Evolutionary conservation across 2,113 vertebrate species (phyloP).

Genomic region (Ovibos moschatus): DNA sequence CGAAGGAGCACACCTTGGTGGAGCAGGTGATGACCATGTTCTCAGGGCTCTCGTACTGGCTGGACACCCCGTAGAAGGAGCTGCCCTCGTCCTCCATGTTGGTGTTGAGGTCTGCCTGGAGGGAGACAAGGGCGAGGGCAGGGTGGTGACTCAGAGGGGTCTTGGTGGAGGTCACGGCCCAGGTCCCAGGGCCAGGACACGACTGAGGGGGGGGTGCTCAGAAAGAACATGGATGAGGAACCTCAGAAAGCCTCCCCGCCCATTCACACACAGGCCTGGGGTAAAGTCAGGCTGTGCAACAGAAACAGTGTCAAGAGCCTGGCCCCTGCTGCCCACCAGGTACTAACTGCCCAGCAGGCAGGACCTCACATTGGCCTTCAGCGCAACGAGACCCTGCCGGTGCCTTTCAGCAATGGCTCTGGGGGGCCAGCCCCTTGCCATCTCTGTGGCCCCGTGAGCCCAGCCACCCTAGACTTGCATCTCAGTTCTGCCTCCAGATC

Average conservation of each 20-base stretch:
- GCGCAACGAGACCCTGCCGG: too few relatives aligned
- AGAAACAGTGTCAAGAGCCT: background rate
- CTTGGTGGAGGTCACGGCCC: fast-evolving
- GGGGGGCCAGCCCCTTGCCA: background rate
- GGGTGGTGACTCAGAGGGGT: background rate
- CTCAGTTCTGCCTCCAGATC: background rate
- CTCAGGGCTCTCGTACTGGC: constrained; percentile 94
- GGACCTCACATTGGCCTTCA: background rate
- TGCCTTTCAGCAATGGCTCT: background rate
- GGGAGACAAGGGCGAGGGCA: background rate
- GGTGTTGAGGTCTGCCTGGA: constrained; percentile 92
- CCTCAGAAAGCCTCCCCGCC: background rate
- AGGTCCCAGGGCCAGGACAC: background rate
- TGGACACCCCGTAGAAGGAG: constrained; percentile 96
- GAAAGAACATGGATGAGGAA: background rate
- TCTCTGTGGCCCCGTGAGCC: fast-evolving
- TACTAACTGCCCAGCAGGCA: too few relatives aligned
- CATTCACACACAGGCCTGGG: background rate
- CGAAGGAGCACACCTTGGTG: constrained; percentile 97
- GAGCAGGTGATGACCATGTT: constrained; percentile 97
- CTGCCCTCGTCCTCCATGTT: constrained; percentile 92
- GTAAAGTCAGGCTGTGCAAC: background rate
- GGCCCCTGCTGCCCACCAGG: background rate
- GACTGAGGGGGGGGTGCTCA: background rate
- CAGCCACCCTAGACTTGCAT: too few relatives aligned